Conservation (phyloP, 2,797 vertebrate species). For the Squalus acanthias region DNA sequence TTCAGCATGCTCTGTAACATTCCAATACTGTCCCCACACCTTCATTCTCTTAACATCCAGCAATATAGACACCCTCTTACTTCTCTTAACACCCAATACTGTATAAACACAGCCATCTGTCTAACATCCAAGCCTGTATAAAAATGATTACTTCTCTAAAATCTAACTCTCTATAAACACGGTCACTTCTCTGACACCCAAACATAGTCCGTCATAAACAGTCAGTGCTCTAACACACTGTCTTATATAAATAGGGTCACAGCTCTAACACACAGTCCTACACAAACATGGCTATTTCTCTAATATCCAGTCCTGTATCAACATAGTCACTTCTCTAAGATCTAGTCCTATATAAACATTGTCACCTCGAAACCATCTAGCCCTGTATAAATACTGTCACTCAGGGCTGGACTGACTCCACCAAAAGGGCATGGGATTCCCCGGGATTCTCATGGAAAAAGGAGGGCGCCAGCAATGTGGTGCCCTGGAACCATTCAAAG, state of each 20-base stretch:
- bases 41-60: not conserved
- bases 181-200: not conserved
- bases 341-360: not conserved
- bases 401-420: no score
- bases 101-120: not conserved
- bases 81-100: not conserved
- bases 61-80: not conserved
- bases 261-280: not conserved
- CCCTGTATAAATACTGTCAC: not conserved
- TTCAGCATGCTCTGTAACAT: not conserved
- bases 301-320: not conserved
- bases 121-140: not conserved
- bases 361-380: not conserved
- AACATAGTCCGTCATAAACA: not conserved
- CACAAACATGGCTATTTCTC: not conserved
- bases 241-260: slow-evolving; percentile 1
- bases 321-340: not conserved
- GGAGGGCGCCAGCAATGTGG: no score
- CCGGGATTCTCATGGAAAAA: no score
- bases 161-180: no score
- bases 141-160: not conserved
- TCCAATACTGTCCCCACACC: not conserved
- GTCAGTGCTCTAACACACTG: not conserved
- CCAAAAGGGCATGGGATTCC: no score
- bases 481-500: no score